Evolutionary conservation across 30 jellyfish, hydroid and myxozoan genomes (phyloP).

Genomic region (Aurelia coerulea): DNA sequence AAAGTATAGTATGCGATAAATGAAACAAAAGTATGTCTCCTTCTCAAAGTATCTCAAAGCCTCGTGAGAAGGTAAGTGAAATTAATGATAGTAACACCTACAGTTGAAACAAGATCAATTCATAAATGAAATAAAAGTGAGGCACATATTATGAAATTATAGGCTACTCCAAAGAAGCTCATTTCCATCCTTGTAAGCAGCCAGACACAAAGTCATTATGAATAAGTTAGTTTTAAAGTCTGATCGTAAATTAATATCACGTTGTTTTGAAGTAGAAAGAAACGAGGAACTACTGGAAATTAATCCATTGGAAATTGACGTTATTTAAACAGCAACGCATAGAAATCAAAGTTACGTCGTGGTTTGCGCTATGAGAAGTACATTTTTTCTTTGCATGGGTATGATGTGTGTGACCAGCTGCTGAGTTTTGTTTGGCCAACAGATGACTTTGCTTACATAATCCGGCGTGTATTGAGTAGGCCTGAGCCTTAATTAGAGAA

Average conservation of each 20-base stretch:
- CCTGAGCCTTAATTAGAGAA: slow-evolving; percentile 58
- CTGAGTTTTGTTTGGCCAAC: slow-evolving; percentile 50
- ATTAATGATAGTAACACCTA: too few relatives aligned
- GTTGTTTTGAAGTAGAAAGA: slow-evolving; percentile 5
- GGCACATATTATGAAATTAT: too few relatives aligned
- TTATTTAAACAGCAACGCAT: slow-evolving; percentile 52
- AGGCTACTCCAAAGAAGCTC: not conserved
- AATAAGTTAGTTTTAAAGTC: not conserved
- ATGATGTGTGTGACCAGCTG: slow-evolving; percentile 76
- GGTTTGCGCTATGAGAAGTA: slow-evolving; percentile 12
- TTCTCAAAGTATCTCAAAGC: too few relatives aligned
- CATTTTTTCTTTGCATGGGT: slow-evolving; percentile 69
- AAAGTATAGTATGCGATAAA: too few relatives aligned
- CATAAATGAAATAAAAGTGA: too few relatives aligned
- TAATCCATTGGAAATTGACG: slow-evolving; percentile 8
- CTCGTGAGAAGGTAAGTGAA: too few relatives aligned
- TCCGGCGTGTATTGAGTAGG: slow-evolving; percentile 61
- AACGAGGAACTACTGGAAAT: slow-evolving; percentile 9
- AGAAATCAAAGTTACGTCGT: slow-evolving; percentile 16
- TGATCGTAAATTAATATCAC: slow-evolving; percentile 31
- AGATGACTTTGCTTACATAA: slow-evolving; percentile 57
- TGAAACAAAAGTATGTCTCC: too few relatives aligned
- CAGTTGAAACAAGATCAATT: too few relatives aligned
- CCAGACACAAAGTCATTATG: not conserved
- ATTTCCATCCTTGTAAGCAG: not conserved